These are phyloP conservation scores for Xenentodon cancila DNA, from an alignment of 2,797 vertebrate genomes.

Conservation along the genomic window DNA sequence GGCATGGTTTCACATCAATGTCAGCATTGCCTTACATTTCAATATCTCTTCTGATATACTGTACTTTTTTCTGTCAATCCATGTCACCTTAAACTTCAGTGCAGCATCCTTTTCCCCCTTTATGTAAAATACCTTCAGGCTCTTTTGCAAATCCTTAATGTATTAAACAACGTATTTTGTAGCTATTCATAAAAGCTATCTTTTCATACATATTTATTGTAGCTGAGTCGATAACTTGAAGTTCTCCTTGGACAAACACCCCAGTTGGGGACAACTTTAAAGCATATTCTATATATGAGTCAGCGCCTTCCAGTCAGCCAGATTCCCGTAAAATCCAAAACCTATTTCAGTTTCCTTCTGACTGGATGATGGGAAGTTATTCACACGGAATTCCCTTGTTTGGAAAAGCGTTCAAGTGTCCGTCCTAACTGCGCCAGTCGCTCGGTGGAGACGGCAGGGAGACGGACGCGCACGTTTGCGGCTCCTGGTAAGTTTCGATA, in stretches of 20 bases:
- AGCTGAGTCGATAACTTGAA: background rate
- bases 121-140: too few species aligned
- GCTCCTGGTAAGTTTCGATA: slow-evolving; percentile 49
- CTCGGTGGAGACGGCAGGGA: slow-evolving; percentile 14
- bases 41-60: too few species aligned
- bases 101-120: too few species aligned
- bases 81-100: too few species aligned
- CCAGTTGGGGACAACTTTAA: background rate
- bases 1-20: too few species aligned
- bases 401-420: slow-evolving; percentile 4
- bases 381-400: slow-evolving; percentile 55
- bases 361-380: slow-evolving; percentile 47
- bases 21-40: too few species aligned
- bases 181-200: background rate
- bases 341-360: slow-evolving; percentile 71
- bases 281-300: background rate
- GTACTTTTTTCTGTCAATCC: too few species aligned
- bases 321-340: slow-evolving; percentile 47
- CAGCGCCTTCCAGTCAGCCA: slow-evolving; percentile 14
- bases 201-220: background rate
- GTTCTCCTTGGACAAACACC: background rate
- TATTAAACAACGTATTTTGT: too few species aligned
- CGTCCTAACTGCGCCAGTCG: slow-evolving; percentile 24
- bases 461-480: slow-evolving; percentile 34
- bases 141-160: too few species aligned